These are phyloP conservation scores for Merluccius polli DNA, from an alignment of 2,797 vertebrate species.

Conservation along the genomic window DNA sequence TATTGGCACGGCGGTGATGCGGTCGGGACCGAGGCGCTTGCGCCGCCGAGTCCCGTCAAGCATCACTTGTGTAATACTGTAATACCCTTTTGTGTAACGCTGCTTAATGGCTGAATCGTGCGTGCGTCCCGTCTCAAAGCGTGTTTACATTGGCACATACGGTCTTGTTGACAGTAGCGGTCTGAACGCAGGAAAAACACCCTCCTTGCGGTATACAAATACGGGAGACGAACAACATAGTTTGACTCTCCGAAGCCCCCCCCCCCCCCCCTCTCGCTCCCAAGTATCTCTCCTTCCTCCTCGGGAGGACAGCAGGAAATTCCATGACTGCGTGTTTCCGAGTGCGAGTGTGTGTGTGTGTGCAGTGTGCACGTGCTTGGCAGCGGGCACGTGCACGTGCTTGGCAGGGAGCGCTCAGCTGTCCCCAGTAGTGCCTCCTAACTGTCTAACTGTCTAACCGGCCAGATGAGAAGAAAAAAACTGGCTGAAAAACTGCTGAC, in stretches of 20 bases:
- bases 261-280: too few relatives aligned
- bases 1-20: too few relatives aligned
- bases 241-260: too few relatives aligned
- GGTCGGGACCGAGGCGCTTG: too few relatives aligned
- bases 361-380: not conserved
- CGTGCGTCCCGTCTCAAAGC: not conserved
- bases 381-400: slow-evolving; percentile 25
- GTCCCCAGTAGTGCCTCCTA: slow-evolving; percentile 49
- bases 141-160: not conserved
- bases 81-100: too few relatives aligned
- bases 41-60: too few relatives aligned
- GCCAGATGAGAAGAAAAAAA: slow-evolving; percentile 43
- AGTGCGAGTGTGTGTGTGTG: slow-evolving; percentile 39
- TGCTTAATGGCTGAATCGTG: not conserved
- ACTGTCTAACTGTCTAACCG: not conserved
- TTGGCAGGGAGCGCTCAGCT: slow-evolving; percentile 28
- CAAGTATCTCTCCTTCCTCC: too few relatives aligned
- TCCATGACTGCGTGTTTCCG: slow-evolving; percentile 62
- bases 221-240: not conserved
- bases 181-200: not conserved
- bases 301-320: slow-evolving; percentile 64
- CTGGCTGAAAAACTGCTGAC: slow-evolving; percentile 67
- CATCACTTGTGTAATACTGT: too few relatives aligned
- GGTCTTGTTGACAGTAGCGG: not conserved
- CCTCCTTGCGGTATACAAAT: not conserved